Evolutionary conservation across 2,113 vertebrate species (phyloP).

Genomic region (rat (Rattus norvegicus)): DNA sequence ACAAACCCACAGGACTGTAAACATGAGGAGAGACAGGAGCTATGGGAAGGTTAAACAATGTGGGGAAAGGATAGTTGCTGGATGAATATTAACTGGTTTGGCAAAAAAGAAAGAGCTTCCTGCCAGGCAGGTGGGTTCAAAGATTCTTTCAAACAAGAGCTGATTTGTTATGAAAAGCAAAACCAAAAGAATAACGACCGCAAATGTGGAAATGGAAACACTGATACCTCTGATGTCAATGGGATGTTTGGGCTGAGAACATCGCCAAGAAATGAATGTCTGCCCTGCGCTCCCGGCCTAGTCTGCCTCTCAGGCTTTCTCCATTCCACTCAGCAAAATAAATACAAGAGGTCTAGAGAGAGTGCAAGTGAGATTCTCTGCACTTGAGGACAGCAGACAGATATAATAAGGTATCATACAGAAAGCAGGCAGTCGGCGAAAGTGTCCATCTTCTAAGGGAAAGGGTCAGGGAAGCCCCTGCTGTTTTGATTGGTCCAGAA

Average conservation of each 20-base stretch:
- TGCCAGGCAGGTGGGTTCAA: not conserved
- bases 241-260: not conserved
- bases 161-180: slow-evolving; percentile 9
- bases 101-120: slow-evolving; percentile 34
- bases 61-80: not conserved
- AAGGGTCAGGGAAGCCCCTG: not conserved
- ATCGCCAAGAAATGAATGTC: not conserved
- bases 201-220: not conserved
- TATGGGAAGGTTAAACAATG: not conserved
- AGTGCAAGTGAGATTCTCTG: not conserved
- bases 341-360: not conserved
- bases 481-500: not conserved
- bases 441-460: not conserved
- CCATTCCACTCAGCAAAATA: not conserved
- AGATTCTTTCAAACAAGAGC: slow-evolving; percentile 15
- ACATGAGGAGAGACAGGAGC: not conserved
- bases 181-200: not conserved
- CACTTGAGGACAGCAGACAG: not conserved
- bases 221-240: not conserved
- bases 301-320: not conserved
- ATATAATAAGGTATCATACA: not conserved
- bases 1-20: slow-evolving; percentile 1
- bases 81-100: slow-evolving; percentile 29
- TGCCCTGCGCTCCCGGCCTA: not conserved
- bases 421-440: not conserved